phyloP scores from a whole-genome alignment of 2,797 vertebrate genomes.

The Cuculus canorus region DNA sequence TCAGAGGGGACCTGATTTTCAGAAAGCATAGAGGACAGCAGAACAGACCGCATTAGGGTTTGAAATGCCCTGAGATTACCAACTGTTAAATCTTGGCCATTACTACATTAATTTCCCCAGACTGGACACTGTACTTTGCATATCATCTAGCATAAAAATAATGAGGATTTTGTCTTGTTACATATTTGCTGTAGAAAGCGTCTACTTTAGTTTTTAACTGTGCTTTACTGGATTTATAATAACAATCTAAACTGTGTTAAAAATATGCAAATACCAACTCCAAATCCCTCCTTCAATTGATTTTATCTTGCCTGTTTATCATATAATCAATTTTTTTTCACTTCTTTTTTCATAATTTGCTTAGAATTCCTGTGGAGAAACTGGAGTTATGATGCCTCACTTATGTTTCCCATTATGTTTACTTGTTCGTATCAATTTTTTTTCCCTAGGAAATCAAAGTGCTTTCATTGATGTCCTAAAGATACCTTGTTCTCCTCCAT shows the following conservation, averaged over 20 bases:
- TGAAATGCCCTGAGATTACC: background rate
- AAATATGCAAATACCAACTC: background rate
- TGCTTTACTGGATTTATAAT: background rate
- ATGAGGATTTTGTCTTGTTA: background rate
- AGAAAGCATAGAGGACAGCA: slow-evolving; percentile 10
- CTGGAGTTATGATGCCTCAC: background rate
- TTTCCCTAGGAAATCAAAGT: background rate
- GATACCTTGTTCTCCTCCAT: background rate
- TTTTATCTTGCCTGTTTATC: background rate
- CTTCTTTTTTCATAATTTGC: background rate
- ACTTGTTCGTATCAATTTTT: background rate
- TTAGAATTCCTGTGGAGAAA: background rate
- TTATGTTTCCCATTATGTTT: background rate
- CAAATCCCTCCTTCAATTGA: background rate
- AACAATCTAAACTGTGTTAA: background rate
- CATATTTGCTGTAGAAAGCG: background rate
- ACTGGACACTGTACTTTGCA: background rate
- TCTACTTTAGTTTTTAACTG: background rate
- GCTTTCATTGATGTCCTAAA: background rate
- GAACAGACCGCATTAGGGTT: background rate
- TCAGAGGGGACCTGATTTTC: slow-evolving; percentile 53
- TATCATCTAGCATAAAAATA: background rate
- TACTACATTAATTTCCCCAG: background rate
- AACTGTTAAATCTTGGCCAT: background rate
- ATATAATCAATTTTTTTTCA: background rate